Evolutionary conservation across 2,888 invertebrate genomes (phyloP).

Genomic region (Exocentrus adspersus): DNA sequence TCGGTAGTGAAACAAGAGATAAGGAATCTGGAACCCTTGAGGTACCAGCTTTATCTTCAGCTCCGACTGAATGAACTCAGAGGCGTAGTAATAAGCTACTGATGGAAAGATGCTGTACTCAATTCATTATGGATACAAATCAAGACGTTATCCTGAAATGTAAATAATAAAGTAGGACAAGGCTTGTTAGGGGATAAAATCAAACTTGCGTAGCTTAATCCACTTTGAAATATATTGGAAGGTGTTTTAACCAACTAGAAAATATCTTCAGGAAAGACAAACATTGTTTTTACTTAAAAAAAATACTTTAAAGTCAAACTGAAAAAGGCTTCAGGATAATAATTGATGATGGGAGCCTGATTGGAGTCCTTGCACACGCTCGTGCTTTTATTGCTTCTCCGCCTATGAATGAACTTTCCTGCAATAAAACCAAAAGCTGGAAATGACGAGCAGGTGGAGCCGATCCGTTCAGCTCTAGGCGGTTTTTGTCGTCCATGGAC

Average conservation of each 20-base stretch:
- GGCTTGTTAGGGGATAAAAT: too few species aligned
- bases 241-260: too few species aligned
- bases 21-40: constrained; percentile 9
- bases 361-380: too few species aligned
- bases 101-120: background rate
- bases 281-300: too few species aligned
- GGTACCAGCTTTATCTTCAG: constrained; percentile 9
- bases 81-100: constrained; percentile 2
- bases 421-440: constrained; percentile 19
- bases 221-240: too few species aligned
- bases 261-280: too few species aligned
- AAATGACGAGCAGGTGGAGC: constrained; percentile 37
- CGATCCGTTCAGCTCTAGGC: constrained; percentile 35
- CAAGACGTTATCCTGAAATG: too few species aligned
- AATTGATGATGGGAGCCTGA: background rate
- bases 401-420: constrained; percentile 11
- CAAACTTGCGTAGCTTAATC: too few species aligned
- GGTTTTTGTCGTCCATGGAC: constrained; percentile 30
- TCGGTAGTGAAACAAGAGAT: constrained; percentile 5
- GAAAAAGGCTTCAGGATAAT: too few species aligned
- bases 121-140: too few species aligned
- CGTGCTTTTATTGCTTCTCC: background rate
- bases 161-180: too few species aligned
- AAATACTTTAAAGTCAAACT: too few species aligned
- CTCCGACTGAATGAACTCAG: constrained; percentile 1